These are phyloP conservation scores for Heliconius hermathena DNA, from an alignment of 1,140 invertebrate species.

Conservation along the genomic window DNA sequence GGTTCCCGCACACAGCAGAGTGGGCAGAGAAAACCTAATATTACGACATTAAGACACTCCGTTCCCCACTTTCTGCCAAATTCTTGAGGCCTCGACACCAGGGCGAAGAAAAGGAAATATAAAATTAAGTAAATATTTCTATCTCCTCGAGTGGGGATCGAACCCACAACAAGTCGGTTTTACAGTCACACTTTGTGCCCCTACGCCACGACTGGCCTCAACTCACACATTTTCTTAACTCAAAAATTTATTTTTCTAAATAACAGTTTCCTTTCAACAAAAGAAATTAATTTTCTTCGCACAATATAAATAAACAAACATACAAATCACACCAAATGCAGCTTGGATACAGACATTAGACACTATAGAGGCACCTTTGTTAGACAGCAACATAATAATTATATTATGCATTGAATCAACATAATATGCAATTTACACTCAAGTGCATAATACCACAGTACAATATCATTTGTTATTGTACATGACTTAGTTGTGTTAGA, in stretches of 20 bases:
- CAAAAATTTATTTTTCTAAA: too few species aligned
- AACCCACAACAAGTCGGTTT: too few species aligned
- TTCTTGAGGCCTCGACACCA: too few species aligned
- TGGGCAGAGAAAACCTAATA: neutral
- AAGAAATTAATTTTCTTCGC: neutral
- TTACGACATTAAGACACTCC: neutral
- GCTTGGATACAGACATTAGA: neutral
- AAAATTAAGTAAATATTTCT: too few species aligned
- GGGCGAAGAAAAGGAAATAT: too few species aligned
- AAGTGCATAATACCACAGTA: neutral
- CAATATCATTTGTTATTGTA: neutral
- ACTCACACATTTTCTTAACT: too few species aligned
- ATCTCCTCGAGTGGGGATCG: too few species aligned
- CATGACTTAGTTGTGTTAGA: neutral
- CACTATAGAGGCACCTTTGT: neutral
- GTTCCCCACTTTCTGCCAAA: too few species aligned
- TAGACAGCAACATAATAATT: neutral
- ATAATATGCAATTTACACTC: conserved; percentile 9
- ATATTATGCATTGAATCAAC: conserved; percentile 5
- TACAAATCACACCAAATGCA: neutral
- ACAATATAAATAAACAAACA: neutral
- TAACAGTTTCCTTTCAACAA: too few species aligned
- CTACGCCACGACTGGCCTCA: too few species aligned
- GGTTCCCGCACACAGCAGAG: neutral
- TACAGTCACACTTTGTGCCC: too few species aligned